Percentiles rank a stretch among this genome's conserved stretches.
Evolutionary conservation across 2,797 vertebrate species (phyloP).

Genomic region (Tokudaia muenninki): DNA sequence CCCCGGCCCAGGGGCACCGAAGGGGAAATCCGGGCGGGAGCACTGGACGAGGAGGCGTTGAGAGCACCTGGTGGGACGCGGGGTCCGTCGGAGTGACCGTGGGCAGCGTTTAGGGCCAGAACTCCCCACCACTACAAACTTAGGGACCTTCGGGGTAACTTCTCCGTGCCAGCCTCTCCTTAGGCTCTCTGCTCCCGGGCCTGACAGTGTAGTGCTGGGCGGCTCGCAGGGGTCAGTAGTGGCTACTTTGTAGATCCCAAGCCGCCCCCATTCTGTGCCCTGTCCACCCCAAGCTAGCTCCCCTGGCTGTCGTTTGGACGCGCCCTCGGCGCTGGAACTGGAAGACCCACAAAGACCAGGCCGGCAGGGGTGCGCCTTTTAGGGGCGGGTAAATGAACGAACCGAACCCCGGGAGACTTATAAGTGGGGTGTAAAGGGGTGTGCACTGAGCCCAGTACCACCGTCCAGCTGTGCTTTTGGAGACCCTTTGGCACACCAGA

Average conservation of each 20-base stretch:
- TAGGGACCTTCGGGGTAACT: constrained; percentile 62
- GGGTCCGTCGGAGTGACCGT: neutral
- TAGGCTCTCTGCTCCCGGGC: neutral
- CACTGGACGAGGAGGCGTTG: neutral
- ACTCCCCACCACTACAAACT: neutral
- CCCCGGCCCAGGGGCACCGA: neutral
- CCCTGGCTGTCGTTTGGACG: neutral
- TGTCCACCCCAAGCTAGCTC: neutral
- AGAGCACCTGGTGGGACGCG: neutral
- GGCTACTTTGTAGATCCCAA: neutral
- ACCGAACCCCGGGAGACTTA: neutral
- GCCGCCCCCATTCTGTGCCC: neutral
- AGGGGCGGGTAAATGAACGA: neutral
- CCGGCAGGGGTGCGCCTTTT: neutral
- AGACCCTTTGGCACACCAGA: neutral
- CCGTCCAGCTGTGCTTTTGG: neutral
- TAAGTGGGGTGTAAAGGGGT: neutral
- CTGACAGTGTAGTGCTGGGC: neutral
- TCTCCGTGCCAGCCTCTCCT: constrained; percentile 2
- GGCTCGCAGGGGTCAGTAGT: neutral
- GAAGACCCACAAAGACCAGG: neutral
- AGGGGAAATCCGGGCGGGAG: neutral
- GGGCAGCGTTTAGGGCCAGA: neutral
- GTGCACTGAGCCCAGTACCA: neutral
- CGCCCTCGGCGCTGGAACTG: constrained; percentile 24